Percentiles rank a stretch among this genome's conserved stretches.
Evolutionary conservation across 2,113 vertebrate genomes (phyloP).

Genomic region (Vidua chalybeata): DNA sequence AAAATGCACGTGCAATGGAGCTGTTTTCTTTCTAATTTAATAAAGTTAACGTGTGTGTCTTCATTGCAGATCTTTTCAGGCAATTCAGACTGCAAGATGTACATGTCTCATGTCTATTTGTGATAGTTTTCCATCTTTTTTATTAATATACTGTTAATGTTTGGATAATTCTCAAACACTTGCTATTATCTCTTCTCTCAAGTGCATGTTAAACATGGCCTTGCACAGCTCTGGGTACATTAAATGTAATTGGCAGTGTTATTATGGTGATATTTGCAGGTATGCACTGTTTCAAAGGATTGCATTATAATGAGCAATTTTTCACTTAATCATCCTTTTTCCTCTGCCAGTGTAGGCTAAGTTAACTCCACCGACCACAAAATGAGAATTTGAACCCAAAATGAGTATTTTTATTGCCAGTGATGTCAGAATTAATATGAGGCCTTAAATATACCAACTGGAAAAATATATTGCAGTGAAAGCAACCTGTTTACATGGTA

Average conservation of each 20-base stretch:
- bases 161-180: neutral
- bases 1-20: neutral
- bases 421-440: neutral
- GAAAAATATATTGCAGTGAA: neutral
- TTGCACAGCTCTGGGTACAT: neutral
- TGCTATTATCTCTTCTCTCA: neutral
- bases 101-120: neutral
- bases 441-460: neutral
- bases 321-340: neutral
- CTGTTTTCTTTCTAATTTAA: slow-evolving; percentile 20
- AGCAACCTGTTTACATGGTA: neutral
- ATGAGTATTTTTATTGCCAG: neutral
- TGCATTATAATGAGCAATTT: neutral
- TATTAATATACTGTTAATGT: neutral
- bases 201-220: neutral
- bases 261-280: neutral
- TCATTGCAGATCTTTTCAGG: slow-evolving; percentile 15
- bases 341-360: neutral
- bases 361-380: neutral
- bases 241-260: neutral
- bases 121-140: neutral
- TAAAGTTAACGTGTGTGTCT: neutral
- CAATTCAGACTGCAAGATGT: neutral
- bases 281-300: neutral
- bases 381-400: neutral